Evolutionary conservation across 37 sponge, comb jelly and placozoan genomes (phyloP), one percentile per base, ranked within the genome.

Genomic region (Trichoplax adhaerens): DNA sequence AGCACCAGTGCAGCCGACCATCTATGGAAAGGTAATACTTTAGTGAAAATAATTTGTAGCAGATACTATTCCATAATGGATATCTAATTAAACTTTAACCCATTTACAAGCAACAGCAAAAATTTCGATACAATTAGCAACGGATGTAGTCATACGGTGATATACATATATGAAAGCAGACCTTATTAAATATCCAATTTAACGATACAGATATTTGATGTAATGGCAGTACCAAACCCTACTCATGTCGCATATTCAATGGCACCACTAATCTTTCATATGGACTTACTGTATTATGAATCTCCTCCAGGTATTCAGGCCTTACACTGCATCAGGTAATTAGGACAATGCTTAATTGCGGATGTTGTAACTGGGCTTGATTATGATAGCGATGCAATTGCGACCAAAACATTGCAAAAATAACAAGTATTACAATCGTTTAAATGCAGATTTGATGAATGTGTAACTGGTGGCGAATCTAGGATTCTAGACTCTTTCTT

Each of bases 291-390:
- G 2, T 87, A 87, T 60, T 83, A 83, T 63, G 77, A 87, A 58
- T 82, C 87, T 0, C 84, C 83, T 58, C 87, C 87, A 50, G 87
- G 87, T 3, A 53, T 87, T 29, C 83, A 80, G 71, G 53, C 80
- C 3, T 63, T 87, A 1, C 84, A 83, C 74, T 87, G 87, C 47
- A 2, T 87, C 1, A 72, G 75, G 81, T 81, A 48, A 6, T 50
- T 7, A 7, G 0, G 12, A 12, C 48, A n/a, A 67, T 50, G 48
- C 3, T 29, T 29, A 29, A 29, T 29, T 29, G 29, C 29, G 0
- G 29, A 29, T 29, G 29, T 29, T 29, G 29, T 29, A 29, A 29
- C 29, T 29, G 29, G 29, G 29, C 29, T 47, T 5, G 3, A 54
- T 8, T 46, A 62, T 72, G 4, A 70, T 56, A 3, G 1, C 48